Evolutionary conservation across 1,140 invertebrate genomes (phyloP).

Genomic region (Drosophila pseudoobscura): DNA sequence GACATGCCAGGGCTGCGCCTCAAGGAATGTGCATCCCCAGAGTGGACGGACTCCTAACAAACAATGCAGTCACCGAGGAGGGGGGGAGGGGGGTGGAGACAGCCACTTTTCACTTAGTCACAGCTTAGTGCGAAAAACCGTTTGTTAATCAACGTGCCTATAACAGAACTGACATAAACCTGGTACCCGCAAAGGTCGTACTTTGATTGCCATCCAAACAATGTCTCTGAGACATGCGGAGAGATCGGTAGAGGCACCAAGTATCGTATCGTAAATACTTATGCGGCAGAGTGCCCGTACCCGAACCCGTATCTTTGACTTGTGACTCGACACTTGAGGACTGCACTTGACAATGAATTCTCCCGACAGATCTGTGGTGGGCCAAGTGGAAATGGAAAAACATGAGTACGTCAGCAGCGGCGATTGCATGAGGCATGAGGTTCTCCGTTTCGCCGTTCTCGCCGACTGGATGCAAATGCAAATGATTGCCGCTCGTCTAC

Average conservation of each 20-base stretch:
- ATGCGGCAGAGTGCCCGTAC: constrained; percentile 9
- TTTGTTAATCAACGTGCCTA: constrained; percentile 35
- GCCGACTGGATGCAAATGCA: constrained; percentile 41
- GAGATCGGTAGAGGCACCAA: no score
- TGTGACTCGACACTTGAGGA: constrained; percentile 11
- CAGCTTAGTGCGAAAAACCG: constrained; percentile 52
- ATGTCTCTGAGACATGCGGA: neutral
- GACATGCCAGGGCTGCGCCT: constrained; percentile 10
- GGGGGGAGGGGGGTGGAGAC: neutral
- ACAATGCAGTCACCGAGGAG: constrained; percentile 28
- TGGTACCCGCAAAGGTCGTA: constrained; percentile 25
- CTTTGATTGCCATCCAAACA: constrained; percentile 25
- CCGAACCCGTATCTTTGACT: constrained; percentile 25
- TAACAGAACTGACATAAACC: constrained; percentile 44
- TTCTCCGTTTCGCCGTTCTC: neutral
- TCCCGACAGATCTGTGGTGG: constrained; percentile 3
- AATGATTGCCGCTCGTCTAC: constrained; percentile 53
- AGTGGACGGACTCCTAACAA: constrained; percentile 28
- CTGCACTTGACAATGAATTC: constrained; percentile 56
- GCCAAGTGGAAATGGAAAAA: constrained; percentile 8
- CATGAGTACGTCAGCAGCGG: constrained; percentile 11
- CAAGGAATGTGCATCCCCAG: constrained; percentile 61
- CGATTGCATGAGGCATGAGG: constrained; percentile 24
- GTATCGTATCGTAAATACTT: neutral
- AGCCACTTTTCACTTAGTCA: constrained; percentile 50